Percentiles rank a stretch among this genome's conserved stretches.
Conservation (phyloP, 2,113 vertebrate species). For the Drymodes brunneopygia region DNA sequence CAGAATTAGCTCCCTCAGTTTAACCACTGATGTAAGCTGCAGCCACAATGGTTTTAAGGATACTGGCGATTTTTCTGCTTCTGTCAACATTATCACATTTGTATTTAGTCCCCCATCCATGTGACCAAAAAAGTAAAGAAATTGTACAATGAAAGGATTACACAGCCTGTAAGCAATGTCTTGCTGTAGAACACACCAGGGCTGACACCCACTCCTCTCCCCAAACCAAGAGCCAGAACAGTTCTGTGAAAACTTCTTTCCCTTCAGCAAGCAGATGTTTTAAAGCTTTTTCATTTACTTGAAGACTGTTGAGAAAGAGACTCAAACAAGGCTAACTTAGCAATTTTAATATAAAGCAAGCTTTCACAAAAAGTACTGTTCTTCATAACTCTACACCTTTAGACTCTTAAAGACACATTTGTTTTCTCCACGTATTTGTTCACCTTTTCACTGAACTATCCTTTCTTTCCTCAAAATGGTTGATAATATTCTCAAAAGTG, state of each 20-base stretch:
- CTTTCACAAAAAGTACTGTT: background rate
- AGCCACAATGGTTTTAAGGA: constrained; percentile 36
- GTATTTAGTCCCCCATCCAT: background rate
- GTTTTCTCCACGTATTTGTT: background rate
- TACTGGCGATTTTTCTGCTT: constrained; percentile 30
- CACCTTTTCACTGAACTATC: background rate
- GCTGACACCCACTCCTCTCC: background rate
- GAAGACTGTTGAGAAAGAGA: background rate
- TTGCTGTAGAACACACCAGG: background rate
- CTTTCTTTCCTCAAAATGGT: background rate
- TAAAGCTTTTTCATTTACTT: background rate
- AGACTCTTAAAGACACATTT: background rate
- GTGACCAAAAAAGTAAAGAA: constrained; percentile 29
- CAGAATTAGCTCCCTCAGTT: constrained; percentile 14
- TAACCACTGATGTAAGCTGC: background rate
- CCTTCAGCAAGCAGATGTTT: background rate
- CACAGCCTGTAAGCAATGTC: background rate
- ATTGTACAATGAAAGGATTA: constrained; percentile 27
- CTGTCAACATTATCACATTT: constrained; percentile 37
- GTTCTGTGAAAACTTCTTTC: background rate
- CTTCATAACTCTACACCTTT: background rate
- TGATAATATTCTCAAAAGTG: background rate
- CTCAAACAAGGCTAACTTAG: background rate
- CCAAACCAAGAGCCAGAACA: background rate
- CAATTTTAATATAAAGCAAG: background rate